These are phyloP conservation scores for Epizoanthus rinbou DNA, from an alignment of 92 coral and sea anemone species.

Conservation along the genomic window DNA sequence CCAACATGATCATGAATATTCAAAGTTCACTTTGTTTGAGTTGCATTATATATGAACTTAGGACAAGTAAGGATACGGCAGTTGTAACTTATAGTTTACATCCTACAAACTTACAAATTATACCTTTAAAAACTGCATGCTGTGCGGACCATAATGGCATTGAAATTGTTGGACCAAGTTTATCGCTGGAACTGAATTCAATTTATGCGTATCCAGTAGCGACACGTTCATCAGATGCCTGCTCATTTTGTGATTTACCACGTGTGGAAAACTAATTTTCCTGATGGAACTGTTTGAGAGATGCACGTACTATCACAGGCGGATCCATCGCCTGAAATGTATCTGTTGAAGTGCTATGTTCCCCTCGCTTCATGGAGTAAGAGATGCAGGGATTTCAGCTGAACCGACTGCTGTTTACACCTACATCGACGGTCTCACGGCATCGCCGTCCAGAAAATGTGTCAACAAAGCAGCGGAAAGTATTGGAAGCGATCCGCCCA, in stretches of 20 bases:
- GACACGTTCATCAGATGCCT: neutral
- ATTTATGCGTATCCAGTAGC: slow-evolving; percentile 16
- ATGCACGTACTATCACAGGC: neutral
- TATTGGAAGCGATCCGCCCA: slow-evolving; percentile 41
- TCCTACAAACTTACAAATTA: too few species aligned
- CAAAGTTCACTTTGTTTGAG: too few species aligned
- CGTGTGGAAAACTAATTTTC: neutral
- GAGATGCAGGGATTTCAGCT: slow-evolving; percentile 9
- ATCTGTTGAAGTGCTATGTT: slow-evolving; percentile 1
- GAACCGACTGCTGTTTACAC: slow-evolving; percentile 31
- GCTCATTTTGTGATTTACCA: neutral
- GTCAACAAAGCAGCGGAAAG: slow-evolving; percentile 28
- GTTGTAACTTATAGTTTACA: too few species aligned
- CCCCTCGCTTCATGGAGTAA: slow-evolving; percentile 5
- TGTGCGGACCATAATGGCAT: too few species aligned
- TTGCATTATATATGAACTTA: too few species aligned
- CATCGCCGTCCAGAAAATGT: slow-evolving; percentile 7
- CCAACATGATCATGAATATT: too few species aligned
- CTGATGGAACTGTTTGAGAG: neutral
- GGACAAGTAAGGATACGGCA: too few species aligned
- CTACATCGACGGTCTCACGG: neutral
- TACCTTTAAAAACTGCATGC: too few species aligned
- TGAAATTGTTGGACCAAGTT: too few species aligned
- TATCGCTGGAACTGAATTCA: too few species aligned
- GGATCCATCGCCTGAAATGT: neutral